Evolutionary conservation across 2,113 vertebrate genomes (phyloP).

Genomic region (Xiphophorus maculatus): DNA sequence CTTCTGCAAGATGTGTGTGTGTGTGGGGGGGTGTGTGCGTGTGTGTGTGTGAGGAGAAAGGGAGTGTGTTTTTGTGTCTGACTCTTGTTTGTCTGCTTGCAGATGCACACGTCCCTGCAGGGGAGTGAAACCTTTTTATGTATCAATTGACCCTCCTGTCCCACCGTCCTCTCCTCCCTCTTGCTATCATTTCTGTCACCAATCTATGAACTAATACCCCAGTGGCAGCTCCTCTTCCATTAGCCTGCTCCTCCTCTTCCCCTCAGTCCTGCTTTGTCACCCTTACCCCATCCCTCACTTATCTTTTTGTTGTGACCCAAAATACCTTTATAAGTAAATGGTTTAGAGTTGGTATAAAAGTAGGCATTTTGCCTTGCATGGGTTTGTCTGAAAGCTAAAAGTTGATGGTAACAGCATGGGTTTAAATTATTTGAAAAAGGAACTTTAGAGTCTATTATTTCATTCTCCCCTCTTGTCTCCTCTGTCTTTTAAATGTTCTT

Average conservation of each 20-base stretch:
- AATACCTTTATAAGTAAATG: constrained; percentile 3
- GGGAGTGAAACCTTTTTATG: constrained; percentile 76
- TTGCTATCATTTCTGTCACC: constrained; percentile 73
- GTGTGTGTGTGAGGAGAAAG: neutral
- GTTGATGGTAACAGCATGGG: constrained; percentile 6
- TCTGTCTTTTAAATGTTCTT: constrained; percentile 23
- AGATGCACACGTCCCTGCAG: constrained; percentile 52
- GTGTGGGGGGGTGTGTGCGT: neutral
- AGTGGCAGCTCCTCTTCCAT: constrained; percentile 79
- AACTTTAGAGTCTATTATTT: constrained; percentile 46
- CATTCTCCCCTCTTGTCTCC: constrained; percentile 30
- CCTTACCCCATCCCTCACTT: constrained; percentile 45
- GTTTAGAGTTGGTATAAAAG: constrained; percentile 14
- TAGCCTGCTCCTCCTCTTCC: constrained; percentile 62
- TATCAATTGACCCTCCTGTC: constrained; percentile 75
- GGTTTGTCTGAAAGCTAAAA: constrained; percentile 17
- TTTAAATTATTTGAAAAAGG: constrained; percentile 25
- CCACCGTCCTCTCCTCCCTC: constrained; percentile 59
- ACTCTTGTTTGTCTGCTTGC: constrained; percentile 37
- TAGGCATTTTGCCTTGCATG: neutral
- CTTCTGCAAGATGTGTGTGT: constrained; percentile 12
- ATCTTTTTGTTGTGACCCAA: constrained; percentile 29
- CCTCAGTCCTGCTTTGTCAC: constrained; percentile 49
- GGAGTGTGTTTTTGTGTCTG: constrained; percentile 41
- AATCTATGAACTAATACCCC: constrained; percentile 77